A percentile compares a stretch with the other conserved stretches of the same genome.
Evolutionary conservation across 2,797 vertebrate species (phyloP).

Genomic region (Esox masquinongy): DNA sequence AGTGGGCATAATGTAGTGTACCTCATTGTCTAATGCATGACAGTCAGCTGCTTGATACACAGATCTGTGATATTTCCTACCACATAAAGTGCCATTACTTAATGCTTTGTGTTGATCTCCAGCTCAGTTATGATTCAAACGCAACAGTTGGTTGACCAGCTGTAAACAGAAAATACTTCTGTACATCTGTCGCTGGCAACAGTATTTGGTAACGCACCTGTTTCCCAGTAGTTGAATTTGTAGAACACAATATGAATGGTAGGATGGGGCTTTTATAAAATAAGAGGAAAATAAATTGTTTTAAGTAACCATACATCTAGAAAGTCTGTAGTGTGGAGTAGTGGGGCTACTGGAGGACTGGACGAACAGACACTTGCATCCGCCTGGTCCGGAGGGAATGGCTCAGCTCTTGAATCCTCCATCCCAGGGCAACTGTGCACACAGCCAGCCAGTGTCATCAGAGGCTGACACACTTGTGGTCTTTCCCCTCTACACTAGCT

Average conservation of each 20-base stretch:
- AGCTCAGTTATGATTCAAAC: not conserved
- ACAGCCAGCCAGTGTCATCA: not conserved
- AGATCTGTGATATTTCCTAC: not conserved
- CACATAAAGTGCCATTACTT: not conserved
- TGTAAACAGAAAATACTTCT: not conserved
- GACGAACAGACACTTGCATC: not conserved
- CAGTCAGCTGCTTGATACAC: not conserved
- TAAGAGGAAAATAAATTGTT: not conserved
- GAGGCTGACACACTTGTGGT: not conserved
- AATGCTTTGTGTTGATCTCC: not conserved
- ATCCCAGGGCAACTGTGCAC: not conserved
- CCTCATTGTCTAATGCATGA: not conserved
- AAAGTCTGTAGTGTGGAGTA: not conserved
- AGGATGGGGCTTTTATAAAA: not conserved
- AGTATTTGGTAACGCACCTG: not conserved
- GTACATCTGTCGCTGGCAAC: not conserved
- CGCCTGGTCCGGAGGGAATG: not conserved
- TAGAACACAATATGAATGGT: not conserved
- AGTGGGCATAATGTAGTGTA: conserved; percentile 9
- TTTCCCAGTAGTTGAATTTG: not conserved
- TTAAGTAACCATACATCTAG: not conserved
- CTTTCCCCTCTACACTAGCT: not conserved
- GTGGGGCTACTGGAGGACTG: not conserved
- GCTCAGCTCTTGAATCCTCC: not conserved
- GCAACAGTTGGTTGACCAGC: not conserved